These are phyloP conservation scores for Chiloscyllium punctatum DNA, from an alignment of 2,797 vertebrate species.

Conservation along the genomic window DNA sequence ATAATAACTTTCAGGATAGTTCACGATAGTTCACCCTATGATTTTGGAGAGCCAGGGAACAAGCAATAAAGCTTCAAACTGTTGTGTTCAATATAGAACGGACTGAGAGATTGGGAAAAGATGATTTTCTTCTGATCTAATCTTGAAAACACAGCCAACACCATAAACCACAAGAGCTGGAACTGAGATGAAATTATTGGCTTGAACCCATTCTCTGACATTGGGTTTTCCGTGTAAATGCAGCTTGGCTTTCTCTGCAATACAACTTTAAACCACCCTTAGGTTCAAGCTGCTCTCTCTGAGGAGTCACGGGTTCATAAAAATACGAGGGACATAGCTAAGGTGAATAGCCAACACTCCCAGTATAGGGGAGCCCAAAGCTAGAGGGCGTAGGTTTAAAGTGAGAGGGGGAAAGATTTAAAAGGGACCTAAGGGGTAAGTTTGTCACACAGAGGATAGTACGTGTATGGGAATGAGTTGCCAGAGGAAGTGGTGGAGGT, in stretches of 20 bases:
- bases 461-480: too few relatives aligned
- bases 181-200: conserved; percentile 8
- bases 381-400: too few relatives aligned
- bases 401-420: too few relatives aligned
- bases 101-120: background rate
- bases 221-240: background rate
- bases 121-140: background rate
- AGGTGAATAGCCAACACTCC: too few relatives aligned
- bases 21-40: background rate
- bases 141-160: background rate
- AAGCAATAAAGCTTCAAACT: background rate
- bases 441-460: too few relatives aligned
- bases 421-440: too few relatives aligned
- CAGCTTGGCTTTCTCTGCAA: background rate
- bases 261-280: background rate
- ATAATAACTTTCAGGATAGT: background rate
- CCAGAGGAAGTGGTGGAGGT: too few relatives aligned
- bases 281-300: too few relatives aligned
- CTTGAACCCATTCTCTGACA: background rate
- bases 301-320: too few relatives aligned
- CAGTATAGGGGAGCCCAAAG: too few relatives aligned
- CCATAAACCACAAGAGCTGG: background rate
- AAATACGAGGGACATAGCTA: too few relatives aligned
- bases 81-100: background rate
- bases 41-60: background rate